A percentile compares a stretch with the other conserved stretches of the same genome.
These are phyloP conservation scores for Tokudaia muenninki DNA, from an alignment of 2,797 vertebrate species.

Conservation along the genomic window DNA sequence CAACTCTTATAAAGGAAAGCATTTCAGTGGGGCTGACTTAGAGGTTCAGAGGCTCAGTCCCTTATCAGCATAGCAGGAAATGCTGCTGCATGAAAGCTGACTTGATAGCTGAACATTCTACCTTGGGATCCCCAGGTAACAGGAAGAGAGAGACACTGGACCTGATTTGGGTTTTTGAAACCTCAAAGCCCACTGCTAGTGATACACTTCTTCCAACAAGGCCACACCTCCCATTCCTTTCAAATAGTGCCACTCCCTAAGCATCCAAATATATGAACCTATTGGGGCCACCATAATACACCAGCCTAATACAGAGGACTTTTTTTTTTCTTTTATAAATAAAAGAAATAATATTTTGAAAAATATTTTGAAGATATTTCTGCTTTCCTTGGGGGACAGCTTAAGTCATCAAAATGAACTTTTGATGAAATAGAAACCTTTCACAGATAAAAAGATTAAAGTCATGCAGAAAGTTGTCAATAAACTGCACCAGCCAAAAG, in stretches of 20 bases:
- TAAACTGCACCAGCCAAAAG: not conserved
- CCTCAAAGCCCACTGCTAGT: not conserved
- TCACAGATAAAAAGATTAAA: not conserved
- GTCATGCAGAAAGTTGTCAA: not conserved
- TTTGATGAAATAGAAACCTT: not conserved
- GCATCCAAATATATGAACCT: too few relatives aligned
- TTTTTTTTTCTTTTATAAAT: not conserved
- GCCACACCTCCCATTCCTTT: not conserved
- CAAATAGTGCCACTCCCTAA: not conserved
- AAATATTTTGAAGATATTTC: slow-evolving; percentile 36
- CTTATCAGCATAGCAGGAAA: not conserved
- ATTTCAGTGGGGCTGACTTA: too few relatives aligned
- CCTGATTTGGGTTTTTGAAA: not conserved
- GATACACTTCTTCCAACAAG: not conserved
- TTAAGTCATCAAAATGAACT: slow-evolving; percentile 39
- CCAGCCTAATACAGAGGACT: not conserved
- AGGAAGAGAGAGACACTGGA: not conserved
- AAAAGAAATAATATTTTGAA: not conserved
- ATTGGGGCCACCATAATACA: too few relatives aligned
- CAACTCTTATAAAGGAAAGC: not conserved
- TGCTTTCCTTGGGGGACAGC: not conserved
- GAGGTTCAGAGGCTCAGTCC: not conserved
- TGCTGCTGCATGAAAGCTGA: not conserved
- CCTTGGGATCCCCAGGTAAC: accelerated
- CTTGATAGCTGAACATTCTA: not conserved